Conservation (phyloP, 2,113 vertebrate species). For the Atractosteus spatula region DNA sequence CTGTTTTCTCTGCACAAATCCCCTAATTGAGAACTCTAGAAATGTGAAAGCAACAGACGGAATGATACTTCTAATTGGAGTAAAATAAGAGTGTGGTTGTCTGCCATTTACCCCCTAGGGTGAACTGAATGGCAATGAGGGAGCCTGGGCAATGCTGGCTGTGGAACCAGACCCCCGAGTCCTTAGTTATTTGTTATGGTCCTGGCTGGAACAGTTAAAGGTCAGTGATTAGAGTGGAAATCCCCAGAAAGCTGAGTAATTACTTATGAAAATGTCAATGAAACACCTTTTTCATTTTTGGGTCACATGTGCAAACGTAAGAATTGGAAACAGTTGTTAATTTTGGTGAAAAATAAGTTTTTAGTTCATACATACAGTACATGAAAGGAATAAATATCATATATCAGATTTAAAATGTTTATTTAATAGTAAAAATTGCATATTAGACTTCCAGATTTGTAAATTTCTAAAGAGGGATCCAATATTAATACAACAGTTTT, state of each 20-base stretch:
- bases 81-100: neutral
- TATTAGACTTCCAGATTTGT: too few relatives aligned
- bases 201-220: slow-evolving; percentile 70
- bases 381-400: too few relatives aligned
- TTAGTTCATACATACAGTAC: too few relatives aligned
- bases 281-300: neutral
- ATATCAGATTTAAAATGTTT: too few relatives aligned
- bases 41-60: neutral
- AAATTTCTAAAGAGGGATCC: too few relatives aligned
- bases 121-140: slow-evolving; percentile 67
- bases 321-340: too few relatives aligned
- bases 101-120: slow-evolving; percentile 44
- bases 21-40: neutral
- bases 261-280: neutral
- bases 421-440: too few relatives aligned
- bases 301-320: too few relatives aligned
- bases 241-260: neutral
- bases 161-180: slow-evolving; percentile 65
- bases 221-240: slow-evolving; percentile 39
- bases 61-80: neutral
- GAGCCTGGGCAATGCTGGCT: slow-evolving; percentile 65
- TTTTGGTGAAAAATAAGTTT: too few relatives aligned
- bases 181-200: slow-evolving; percentile 68
- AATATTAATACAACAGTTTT: too few relatives aligned
- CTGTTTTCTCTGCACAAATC: neutral